Evolutionary conservation across 2,888 invertebrate genomes (phyloP).

Genomic region (Tenthredo scrophulariae): DNA sequence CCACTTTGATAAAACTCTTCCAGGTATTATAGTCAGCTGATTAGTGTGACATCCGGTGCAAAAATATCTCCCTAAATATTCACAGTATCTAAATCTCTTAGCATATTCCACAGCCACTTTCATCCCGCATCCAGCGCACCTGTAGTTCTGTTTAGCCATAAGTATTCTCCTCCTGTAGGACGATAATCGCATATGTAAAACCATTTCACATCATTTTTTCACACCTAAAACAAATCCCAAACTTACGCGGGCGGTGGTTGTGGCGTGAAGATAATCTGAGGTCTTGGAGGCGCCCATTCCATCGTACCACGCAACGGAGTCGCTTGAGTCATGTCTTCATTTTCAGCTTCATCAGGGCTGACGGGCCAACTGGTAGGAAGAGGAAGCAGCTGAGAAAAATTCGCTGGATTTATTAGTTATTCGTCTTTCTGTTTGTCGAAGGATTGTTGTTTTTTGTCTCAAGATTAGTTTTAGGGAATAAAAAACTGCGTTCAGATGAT

Average conservation of each 20-base stretch:
- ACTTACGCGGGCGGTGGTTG: conserved; percentile 86
- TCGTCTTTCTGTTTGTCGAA: neutral
- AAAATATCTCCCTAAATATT: conserved; percentile 91
- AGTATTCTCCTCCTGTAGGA: conserved; percentile 82
- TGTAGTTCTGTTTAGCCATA: conserved; percentile 87
- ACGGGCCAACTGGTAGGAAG: conserved; percentile 86
- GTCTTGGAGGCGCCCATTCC: conserved; percentile 92
- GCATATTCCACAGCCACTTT: conserved; percentile 87
- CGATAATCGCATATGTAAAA: conserved; percentile 30
- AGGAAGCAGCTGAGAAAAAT: conserved; percentile 82
- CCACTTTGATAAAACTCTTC: conserved; percentile 84
- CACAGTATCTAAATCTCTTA: conserved; percentile 88
- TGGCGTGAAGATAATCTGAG: conserved; percentile 90
- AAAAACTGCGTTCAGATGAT: neutral
- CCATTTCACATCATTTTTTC: neutral
- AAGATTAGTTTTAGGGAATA: neutral
- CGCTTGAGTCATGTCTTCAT: conserved; percentile 72
- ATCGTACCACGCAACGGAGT: conserved; percentile 85
- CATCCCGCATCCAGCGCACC: conserved; percentile 93
- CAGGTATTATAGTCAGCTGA: conserved; percentile 86
- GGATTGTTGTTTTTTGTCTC: neutral
- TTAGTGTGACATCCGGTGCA: conserved; percentile 93
- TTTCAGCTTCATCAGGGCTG: conserved; percentile 83
- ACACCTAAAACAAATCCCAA: conserved; percentile 17
- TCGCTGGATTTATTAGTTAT: neutral